These are phyloP conservation scores for Forbesichthys agassizii DNA, from an alignment of 2,113 vertebrate species.

Conservation along the genomic window DNA sequence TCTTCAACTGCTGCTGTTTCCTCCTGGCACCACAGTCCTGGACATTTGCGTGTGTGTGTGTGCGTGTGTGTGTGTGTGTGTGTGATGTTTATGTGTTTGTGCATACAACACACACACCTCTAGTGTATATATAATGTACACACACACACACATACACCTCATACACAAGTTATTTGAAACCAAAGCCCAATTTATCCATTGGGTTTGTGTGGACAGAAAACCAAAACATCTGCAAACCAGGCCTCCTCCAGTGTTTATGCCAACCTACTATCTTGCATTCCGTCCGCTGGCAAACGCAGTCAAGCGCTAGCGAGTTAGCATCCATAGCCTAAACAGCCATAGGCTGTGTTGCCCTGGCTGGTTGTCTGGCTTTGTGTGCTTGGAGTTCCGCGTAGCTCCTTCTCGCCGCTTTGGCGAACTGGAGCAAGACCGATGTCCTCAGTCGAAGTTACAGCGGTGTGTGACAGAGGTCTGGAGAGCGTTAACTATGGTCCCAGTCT, in stretches of 20 bases:
- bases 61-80: too few relatives aligned
- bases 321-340: constrained; percentile 43
- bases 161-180: too few relatives aligned
- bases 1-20: constrained; percentile 1
- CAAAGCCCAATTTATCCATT: too few relatives aligned
- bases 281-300: constrained; percentile 49
- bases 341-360: too few relatives aligned
- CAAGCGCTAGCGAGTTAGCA: constrained; percentile 47
- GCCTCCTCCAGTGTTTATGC: constrained; percentile 35
- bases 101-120: too few relatives aligned
- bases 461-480: constrained; percentile 39
- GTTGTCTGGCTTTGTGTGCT: constrained; percentile 57
- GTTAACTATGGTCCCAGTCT: constrained; percentile 11
- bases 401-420: constrained; percentile 3
- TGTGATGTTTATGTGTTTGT: too few relatives aligned
- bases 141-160: too few relatives aligned
- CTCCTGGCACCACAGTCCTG: neutral
- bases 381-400: neutral
- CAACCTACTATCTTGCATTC: constrained; percentile 21
- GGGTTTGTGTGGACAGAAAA: too few relatives aligned
- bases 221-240: too few relatives aligned
- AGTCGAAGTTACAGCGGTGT: constrained; percentile 7
- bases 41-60: too few relatives aligned
- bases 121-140: neutral
- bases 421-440: constrained; percentile 40